Base-by-base conservation (phyloP, 2,797 vertebrate species). In the Graptemys geographica region DNA sequence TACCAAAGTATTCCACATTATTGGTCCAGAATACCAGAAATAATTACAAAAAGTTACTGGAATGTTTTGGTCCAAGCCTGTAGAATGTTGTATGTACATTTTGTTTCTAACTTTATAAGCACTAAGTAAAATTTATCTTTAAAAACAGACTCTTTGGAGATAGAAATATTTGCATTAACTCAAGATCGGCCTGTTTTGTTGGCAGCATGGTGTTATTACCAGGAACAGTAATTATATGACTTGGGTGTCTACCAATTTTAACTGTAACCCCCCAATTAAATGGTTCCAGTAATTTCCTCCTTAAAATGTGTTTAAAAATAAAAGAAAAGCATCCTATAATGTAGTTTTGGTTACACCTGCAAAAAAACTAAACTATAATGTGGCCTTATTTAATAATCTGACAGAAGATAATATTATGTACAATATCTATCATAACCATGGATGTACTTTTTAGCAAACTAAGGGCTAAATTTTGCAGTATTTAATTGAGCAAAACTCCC, bases 391-490 rank as follows among this genome's bases (percentile, higher is more conserved):
- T 98, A 97, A 96, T 96, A 96, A 95, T 90, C 86, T 92, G 88
- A 95, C 94, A 95, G 95, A 93, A 95, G 92, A 93, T 79, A 94
- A 94, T 94, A 94, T 97, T 96, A 96, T 90, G 92, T 95, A 98
- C 47, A 87, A 90, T 94, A 94, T 90, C 31, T 90, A 95, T 90
- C 92, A 82, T 97, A 96, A 97, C 25, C 88, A 91, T 95, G 93
- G 95, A 83, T 94, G 91, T 96, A 96, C 90, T 97, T 96, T 96
- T 96, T 94, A 96, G 93, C 94, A 97, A 98, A 97, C 94, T 94
- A 95, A 98, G 90, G 95, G 81, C 96, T 92, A 81, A 9, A 83
- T 96, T 96, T 94, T 93, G 83, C 74, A 86, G 28, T 88, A 89
- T 94, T 96, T 96, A 96, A 96, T 93, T 97, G 96, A 97, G 91